phyloP scores from a whole-genome alignment of 2,888 invertebrate genomes.

The Caenorhabditis sp. region DNA sequence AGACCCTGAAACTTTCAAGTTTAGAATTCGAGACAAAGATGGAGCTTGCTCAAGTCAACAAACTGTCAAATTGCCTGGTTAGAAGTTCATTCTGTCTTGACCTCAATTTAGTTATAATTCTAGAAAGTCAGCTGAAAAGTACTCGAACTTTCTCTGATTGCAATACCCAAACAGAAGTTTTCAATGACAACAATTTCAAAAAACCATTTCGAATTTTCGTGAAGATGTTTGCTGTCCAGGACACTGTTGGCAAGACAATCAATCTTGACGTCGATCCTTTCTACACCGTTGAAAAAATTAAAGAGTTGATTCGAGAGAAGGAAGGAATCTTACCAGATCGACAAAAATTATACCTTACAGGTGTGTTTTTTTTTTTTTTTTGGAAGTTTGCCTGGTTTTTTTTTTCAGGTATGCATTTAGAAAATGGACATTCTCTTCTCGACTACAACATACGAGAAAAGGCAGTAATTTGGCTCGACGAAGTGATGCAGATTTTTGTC shows the following conservation, averaged over 20 bases:
- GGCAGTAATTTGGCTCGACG: no score
- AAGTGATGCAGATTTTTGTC: slow-evolving; percentile 97
- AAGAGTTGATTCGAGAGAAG: slow-evolving; percentile 51
- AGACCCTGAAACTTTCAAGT: no score
- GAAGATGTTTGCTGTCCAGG: slow-evolving; percentile 83
- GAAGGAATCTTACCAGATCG: slow-evolving; percentile 54
- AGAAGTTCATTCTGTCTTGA: no score
- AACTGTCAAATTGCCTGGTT: no score
- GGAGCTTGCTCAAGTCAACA: no score
- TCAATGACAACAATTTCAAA: slow-evolving; percentile 51
- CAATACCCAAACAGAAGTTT: slow-evolving; percentile 61
- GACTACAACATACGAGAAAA: slow-evolving; percentile 51
- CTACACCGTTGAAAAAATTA: slow-evolving; percentile 51
- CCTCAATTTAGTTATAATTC: no score
- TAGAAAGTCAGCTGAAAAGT: no score
- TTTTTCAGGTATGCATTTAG: slow-evolving; percentile 42
- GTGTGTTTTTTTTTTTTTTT: no score
- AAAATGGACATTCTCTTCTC: slow-evolving; percentile 53
- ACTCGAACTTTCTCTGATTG: no score
- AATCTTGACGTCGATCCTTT: slow-evolving; percentile 50
- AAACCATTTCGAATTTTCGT: slow-evolving; percentile 89
- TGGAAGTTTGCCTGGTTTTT: no score
- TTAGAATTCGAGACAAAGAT: no score
- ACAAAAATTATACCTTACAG: no score
- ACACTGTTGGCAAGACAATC: slow-evolving; percentile 89